Conservation (phyloP, 2,888 invertebrate genomes). For the Acleris emargana region DNA sequence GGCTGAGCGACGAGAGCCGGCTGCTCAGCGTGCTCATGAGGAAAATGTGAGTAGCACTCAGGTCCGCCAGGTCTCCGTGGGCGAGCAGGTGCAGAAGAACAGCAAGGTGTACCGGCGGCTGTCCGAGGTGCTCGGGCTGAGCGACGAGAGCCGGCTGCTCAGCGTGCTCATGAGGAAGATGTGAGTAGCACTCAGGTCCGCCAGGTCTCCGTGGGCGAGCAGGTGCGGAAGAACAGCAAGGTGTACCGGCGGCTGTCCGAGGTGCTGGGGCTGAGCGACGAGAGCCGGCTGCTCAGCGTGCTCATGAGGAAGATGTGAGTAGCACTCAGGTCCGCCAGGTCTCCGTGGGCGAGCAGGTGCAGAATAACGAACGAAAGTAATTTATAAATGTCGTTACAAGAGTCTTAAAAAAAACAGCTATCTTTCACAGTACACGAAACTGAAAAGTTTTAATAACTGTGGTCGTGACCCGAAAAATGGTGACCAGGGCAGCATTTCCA, state of each 20-base stretch:
- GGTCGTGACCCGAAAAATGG: too few relatives aligned
- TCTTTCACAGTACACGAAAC: too few relatives aligned
- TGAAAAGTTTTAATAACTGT: too few relatives aligned
- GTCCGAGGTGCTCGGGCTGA: slow-evolving; percentile 95
- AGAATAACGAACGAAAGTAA: too few relatives aligned
- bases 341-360: slow-evolving; percentile 98
- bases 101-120: slow-evolving; percentile 97
- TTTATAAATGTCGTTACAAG: too few relatives aligned
- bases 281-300: slow-evolving; percentile 95
- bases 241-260: slow-evolving; percentile 96
- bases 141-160: slow-evolving; percentile 95
- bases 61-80: too few relatives aligned
- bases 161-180: slow-evolving; percentile 99
- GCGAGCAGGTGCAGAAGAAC: slow-evolving; percentile 97
- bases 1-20: slow-evolving; percentile 97
- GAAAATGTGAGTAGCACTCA: slow-evolving; percentile 97
- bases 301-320: slow-evolving; percentile 98
- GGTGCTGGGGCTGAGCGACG: slow-evolving; percentile 96
- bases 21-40: slow-evolving; percentile 96
- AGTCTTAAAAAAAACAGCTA: too few relatives aligned
- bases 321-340: slow-evolving; percentile 98
- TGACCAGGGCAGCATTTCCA: too few relatives aligned
- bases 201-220: slow-evolving; percentile 99
- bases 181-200: slow-evolving; percentile 96
- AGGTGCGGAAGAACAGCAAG: slow-evolving; percentile 96